Base-by-base conservation (phyloP, 2,888 invertebrate genomes). In the Matsumyia berberina region DNA sequence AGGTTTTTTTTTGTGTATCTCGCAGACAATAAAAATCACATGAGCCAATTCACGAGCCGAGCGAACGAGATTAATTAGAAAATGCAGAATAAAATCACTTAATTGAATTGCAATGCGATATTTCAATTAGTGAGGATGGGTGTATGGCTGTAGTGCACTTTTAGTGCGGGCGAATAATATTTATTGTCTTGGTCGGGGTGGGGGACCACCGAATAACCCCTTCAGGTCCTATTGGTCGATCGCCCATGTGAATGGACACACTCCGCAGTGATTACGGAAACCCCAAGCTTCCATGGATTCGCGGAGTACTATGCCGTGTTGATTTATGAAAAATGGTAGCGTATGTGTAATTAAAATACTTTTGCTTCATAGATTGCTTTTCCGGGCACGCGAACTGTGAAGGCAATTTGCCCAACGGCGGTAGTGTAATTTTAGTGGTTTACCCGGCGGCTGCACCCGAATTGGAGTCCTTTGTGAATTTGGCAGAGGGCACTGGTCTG, bases 41-140 rank as follows among this genome's bases (percentile, higher is more conserved):
- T 69, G 24, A 69, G 55, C 42, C 35, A 77, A 37, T 77, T 60
- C 67, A 24, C 49, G n/a, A 31, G 33, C 66, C 49, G 67, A 31
- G 39, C 29, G 42, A 44, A 60, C 35, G 67, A 53, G 42, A 80
- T 74, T 74, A 80, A 80, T 80, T 67, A 80, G 79, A 73, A 80
- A 66, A 69, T 33, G 55, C 46, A 55, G 19, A 35, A 58, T 31
- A 24, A 74, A 37, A 39, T 74, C 9, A 60, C 53, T 77, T 49
- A 60, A 67, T 66, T 67, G 37, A 53, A 67, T 58, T 67, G 35
- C 19, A 53, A 46, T 35, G 53, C 29, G 66, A 44, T 33, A 73
- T 64, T 49, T 64, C 42, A 73, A 60, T 77, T 35, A 69, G 46
- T 42, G 62, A n/a, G 24, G 1, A 51, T 42, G 39, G 42, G 19